A percentile compares a stretch with the other conserved stretches of the same genome.
Evolutionary conservation across 2,113 vertebrate genomes (phyloP).

Genomic region (Brienomyrus brachyistius): DNA sequence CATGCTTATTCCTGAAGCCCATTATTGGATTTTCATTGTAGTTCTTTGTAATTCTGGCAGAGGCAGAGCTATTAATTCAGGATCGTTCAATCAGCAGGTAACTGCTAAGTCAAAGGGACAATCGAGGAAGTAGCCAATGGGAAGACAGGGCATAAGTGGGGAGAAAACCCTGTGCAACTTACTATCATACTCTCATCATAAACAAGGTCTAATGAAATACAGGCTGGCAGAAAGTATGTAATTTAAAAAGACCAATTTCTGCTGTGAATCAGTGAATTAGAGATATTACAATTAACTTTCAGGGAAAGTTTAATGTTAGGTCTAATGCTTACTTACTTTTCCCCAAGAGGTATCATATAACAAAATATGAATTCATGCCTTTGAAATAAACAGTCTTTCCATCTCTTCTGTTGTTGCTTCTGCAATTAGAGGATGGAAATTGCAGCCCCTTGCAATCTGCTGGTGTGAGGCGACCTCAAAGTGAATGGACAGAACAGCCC

Average conservation of each 20-base stretch:
- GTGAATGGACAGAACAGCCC: neutral
- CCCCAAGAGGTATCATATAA: neutral
- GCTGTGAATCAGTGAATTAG: neutral
- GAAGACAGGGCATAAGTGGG: neutral
- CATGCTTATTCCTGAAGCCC: conserved; percentile 29
- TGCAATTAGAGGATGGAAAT: neutral
- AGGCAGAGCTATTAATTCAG: neutral
- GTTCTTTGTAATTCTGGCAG: conserved; percentile 18
- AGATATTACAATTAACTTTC: neutral
- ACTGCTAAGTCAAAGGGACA: conserved; percentile 26
- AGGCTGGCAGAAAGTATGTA: neutral
- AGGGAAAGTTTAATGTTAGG: neutral
- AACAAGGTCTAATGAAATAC: neutral
- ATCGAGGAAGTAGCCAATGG: conserved; percentile 20
- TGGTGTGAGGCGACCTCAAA: neutral
- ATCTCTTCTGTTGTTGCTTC: conserved; percentile 14
- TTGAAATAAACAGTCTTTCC: neutral
- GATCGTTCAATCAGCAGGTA: conserved; percentile 27
- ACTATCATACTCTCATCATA: neutral
- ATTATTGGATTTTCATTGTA: conserved; percentile 30
- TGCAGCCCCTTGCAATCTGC: neutral
- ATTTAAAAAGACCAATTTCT: neutral
- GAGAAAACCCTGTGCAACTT: neutral
- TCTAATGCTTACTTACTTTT: neutral
- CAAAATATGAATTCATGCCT: conserved; percentile 7